Base-by-base conservation (phyloP, 1,140 invertebrate genomes). In the Aphidius ervi region DNA sequence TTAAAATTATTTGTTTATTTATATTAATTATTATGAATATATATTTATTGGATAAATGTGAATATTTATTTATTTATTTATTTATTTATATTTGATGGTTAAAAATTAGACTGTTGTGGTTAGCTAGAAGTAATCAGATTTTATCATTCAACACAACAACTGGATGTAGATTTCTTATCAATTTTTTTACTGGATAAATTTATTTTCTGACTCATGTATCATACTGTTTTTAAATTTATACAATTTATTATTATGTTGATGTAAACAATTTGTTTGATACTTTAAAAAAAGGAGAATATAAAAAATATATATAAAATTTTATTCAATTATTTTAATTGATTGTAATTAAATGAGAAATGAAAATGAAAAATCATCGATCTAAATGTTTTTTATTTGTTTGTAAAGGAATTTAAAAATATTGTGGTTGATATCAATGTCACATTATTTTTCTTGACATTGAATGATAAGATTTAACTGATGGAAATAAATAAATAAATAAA, bases 91-190 rank as follows among this genome's bases (percentile, higher is more conserved):
- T 20, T 20, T 20, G 31, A 39, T 23, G 43, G 47, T 50, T 37
- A 39, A 16, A 49, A 20, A 31, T 41, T 9, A 42, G 6, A 43
- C 40, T 16, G 39, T 58, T 58, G 57, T 49, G 57, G 53, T 20
- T 52, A 63, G 64, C 59, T 62, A 61, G 68, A 65, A 67, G 68
- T 72, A 70, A 75, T 76, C 74, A 69, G 70, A 74, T 74, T 65
- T 67, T 74, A 74, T 74, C 73, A 62, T 56, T 16, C 16, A 61
- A 42, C 20, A 45, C 50, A 56, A 54, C 68, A 66, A 74, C 71
- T 70, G 67, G 67, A 55, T 58, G 52, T 42, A 71, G 70, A 72
- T 71, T 59, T 62, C 59, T 70, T 71, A 70, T 72, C 72, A 56
- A 61, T 7, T 42, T 45, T 16, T 23, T 48, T 58, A 64, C 66